phyloP scores from a whole-genome alignment of 1,140 invertebrate species.

The Pseudomyrmex pallidus region DNA sequence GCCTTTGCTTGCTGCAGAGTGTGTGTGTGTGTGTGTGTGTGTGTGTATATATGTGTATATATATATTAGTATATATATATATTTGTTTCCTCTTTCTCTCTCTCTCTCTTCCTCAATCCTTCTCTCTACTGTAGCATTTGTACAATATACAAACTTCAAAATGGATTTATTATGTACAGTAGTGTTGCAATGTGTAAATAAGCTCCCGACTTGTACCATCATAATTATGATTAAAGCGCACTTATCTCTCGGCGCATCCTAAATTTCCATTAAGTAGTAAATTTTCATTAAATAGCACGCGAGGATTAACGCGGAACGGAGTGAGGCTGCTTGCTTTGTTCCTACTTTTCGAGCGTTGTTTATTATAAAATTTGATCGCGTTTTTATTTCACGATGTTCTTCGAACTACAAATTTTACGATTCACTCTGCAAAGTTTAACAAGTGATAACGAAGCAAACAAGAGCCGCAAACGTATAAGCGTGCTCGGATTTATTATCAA shows the following conservation, averaged over 20 bases:
- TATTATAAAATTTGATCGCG: neutral
- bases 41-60: no score
- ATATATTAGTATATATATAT: no score
- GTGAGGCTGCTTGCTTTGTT: neutral
- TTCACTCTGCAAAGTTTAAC: neutral
- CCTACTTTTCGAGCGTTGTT: conserved; percentile 12
- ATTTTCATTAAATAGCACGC: conserved; percentile 5
- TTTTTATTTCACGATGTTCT: conserved; percentile 16
- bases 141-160: conserved; percentile 27
- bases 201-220: conserved; percentile 4
- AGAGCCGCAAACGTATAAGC: neutral
- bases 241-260: conserved; percentile 1
- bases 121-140: neutral
- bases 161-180: conserved; percentile 30
- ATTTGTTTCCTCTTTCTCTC: no score
- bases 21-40: no score
- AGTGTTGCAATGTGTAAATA: conserved; percentile 35
- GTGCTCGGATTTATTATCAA: neutral
- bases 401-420: conserved; percentile 1
- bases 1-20: neutral
- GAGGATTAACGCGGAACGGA: conserved; percentile 6
- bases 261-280: conserved; percentile 27
- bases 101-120: neutral
- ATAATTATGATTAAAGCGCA: conserved; percentile 41
- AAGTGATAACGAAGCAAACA: neutral